These are phyloP conservation scores for Schrankia costaestrigalis DNA, from an alignment of 2,888 invertebrate genomes.

Conservation along the genomic window DNA sequence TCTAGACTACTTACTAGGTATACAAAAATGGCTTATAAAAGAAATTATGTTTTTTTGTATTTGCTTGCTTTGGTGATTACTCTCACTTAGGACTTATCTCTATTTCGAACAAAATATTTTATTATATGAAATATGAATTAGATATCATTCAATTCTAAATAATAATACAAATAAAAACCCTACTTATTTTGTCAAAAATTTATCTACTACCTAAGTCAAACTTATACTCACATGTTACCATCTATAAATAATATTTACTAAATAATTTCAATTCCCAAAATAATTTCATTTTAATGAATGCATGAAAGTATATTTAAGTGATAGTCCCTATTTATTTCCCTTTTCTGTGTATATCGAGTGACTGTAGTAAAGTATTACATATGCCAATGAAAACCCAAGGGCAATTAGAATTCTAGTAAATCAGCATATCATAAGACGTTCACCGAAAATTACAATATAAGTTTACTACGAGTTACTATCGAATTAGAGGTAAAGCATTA, in stretches of 20 bases:
- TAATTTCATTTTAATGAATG: too few species aligned
- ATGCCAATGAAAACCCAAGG: conserved; percentile 40
- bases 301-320: too few species aligned
- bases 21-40: conserved; percentile 5
- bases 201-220: too few species aligned
- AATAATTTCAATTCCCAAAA: too few species aligned
- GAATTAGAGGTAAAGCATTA: conserved; percentile 8
- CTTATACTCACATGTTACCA: too few species aligned
- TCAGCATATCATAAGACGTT: conserved; percentile 19
- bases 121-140: too few species aligned
- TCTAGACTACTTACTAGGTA: conserved; percentile 4
- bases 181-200: too few species aligned
- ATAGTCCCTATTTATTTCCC: not conserved
- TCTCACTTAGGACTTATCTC: conserved; percentile 41
- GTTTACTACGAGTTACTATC: conserved; percentile 9
- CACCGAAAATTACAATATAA: conserved; percentile 9
- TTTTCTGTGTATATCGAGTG: not conserved
- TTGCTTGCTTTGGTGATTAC: conserved; percentile 41
- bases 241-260: too few species aligned
- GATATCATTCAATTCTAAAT: too few species aligned
- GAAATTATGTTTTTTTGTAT: conserved; percentile 1
- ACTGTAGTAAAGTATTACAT: too few species aligned
- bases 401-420: conserved; percentile 10
- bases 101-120: not conserved
- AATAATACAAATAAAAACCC: too few species aligned